phyloP scores from a whole-genome alignment of 2,113 vertebrate genomes.

The Etia nguti region DNA sequence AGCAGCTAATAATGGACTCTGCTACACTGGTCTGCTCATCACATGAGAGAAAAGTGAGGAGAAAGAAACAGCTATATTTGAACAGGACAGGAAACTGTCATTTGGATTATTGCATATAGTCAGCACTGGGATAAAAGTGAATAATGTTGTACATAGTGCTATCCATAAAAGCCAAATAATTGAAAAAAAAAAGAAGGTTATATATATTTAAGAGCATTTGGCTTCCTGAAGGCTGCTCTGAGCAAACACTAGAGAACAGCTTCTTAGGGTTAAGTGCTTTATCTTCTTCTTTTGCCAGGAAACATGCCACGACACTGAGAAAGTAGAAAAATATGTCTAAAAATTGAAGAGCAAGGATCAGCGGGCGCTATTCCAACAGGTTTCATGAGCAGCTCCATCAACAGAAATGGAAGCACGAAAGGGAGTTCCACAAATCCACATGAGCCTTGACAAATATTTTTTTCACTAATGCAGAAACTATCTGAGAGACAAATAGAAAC shows the following conservation, averaged over 20 bases:
- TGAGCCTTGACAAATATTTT: slow-evolving; percentile 36
- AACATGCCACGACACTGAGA: not conserved
- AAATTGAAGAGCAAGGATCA: slow-evolving; percentile 8
- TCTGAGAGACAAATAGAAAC: slow-evolving; percentile 2
- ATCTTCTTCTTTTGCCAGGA: not conserved
- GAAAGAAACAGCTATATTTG: not conserved
- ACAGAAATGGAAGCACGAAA: not conserved
- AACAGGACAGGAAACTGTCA: not conserved
- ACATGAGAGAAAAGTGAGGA: not conserved
- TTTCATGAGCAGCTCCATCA: slow-evolving; percentile 23
- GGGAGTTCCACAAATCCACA: slow-evolving; percentile 9
- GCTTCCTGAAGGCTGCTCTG: not conserved
- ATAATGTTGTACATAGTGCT: not conserved
- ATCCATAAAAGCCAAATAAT: not conserved
- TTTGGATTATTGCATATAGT: not conserved
- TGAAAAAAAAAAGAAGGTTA: not conserved
- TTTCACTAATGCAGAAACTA: slow-evolving; percentile 1
- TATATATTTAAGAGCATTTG: not conserved
- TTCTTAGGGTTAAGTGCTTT: not conserved
- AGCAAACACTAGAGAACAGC: not conserved
- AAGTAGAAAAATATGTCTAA: slow-evolving; percentile 1
- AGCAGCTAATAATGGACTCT: slow-evolving; percentile 41
- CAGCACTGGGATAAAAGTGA: not conserved
- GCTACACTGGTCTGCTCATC: not conserved
- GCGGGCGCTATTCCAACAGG: slow-evolving; percentile 16